Evolutionary conservation across 1,140 invertebrate species (phyloP).

Genomic region (Euura saliciscinereae): DNA sequence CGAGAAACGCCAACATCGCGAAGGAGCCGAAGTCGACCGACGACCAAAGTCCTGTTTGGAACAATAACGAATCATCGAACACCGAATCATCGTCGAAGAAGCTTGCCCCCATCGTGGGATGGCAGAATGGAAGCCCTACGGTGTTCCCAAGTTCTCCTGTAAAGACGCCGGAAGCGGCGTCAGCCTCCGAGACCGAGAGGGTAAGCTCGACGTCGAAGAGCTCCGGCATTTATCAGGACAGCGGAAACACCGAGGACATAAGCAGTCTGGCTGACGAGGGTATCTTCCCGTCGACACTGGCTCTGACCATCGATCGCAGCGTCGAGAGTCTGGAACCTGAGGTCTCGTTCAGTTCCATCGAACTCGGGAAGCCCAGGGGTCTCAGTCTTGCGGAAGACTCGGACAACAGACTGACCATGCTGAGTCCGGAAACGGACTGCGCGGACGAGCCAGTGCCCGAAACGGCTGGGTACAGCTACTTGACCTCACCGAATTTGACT

Average conservation of each 20-base stretch:
- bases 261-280: conserved; percentile 43
- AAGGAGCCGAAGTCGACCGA: conserved; percentile 18
- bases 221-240: conserved; percentile 40
- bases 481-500: conserved; percentile 26
- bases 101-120: conserved; percentile 50
- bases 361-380: conserved; percentile 40
- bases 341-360: conserved; percentile 54
- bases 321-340: conserved; percentile 50
- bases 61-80: neutral
- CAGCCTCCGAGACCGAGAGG: conserved; percentile 6
- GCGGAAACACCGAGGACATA: conserved; percentile 40
- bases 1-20: conserved; percentile 21
- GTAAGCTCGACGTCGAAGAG: conserved; percentile 31
- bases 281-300: conserved; percentile 30
- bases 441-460: conserved; percentile 25
- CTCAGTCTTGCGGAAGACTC: conserved; percentile 29
- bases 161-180: conserved; percentile 30
- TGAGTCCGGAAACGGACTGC: conserved; percentile 30
- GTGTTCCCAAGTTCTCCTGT: conserved; percentile 36
- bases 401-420: conserved; percentile 23
- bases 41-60: neutral
- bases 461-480: conserved; percentile 19
- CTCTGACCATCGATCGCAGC: conserved; percentile 38
- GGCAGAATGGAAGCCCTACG: conserved; percentile 45
- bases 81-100: conserved; percentile 16